phyloP scores from a whole-genome alignment of 2,888 invertebrate species.

The Lasius platythorax region DNA sequence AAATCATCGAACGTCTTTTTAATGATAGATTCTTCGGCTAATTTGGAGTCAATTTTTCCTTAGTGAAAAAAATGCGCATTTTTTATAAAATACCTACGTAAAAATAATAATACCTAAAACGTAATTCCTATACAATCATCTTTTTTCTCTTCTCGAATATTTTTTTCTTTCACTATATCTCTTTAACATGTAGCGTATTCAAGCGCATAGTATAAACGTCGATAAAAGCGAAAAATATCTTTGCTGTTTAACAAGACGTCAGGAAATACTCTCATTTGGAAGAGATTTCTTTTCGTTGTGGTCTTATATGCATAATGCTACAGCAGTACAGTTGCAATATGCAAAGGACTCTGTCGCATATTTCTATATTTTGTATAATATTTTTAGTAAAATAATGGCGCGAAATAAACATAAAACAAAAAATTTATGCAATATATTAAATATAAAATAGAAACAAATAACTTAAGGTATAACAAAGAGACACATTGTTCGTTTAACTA shows the following conservation, averaged over 20 bases:
- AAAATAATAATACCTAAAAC: not conserved
- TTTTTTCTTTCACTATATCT: not conserved
- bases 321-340: conserved; percentile 37
- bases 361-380: not conserved
- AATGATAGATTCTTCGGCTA: not conserved
- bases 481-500: not conserved
- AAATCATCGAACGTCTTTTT: not conserved
- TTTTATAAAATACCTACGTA: not conserved
- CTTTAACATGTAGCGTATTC: conserved; percentile 35
- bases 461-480: not conserved
- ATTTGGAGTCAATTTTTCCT: not conserved
- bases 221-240: conserved; percentile 15
- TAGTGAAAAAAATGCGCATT: not conserved
- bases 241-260: conserved; percentile 52
- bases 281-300: conserved; percentile 51
- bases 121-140: not conserved
- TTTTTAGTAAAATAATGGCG: not conserved
- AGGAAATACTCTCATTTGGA: conserved; percentile 33
- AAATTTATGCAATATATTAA: not conserved
- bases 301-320: conserved; percentile 26
- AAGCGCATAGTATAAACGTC: conserved; percentile 52
- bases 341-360: not conserved
- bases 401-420: not conserved
- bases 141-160: not conserved
- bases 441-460: not conserved